Conservation (phyloP, 2,113 vertebrate genomes). For the Gobiocypris rarus region DNA sequence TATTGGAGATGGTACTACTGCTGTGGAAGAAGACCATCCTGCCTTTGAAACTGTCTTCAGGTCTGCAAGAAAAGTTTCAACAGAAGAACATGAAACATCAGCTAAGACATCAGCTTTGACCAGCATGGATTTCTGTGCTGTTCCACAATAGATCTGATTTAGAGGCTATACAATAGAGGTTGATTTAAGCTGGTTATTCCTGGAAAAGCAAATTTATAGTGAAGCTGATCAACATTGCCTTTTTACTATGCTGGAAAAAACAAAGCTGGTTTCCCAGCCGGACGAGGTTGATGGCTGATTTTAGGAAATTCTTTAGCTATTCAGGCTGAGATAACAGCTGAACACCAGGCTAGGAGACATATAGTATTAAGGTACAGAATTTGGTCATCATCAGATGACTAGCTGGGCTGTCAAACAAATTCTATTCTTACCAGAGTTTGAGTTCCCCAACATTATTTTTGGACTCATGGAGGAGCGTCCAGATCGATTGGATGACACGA, state of each 20-base stretch:
- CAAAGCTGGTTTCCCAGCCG: not conserved
- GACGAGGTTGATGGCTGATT: not conserved
- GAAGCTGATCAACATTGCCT: too few species aligned
- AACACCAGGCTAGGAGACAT: not conserved
- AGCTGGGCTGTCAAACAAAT: not conserved
- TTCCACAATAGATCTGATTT: not conserved
- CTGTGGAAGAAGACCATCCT: conserved; percentile 85
- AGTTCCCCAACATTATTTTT: conserved; percentile 82
- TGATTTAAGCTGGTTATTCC: not conserved
- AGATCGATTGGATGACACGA: conserved; percentile 82
- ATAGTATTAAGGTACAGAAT: not conserved
- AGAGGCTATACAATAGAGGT: too few species aligned
- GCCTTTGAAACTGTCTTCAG: conserved; percentile 85
- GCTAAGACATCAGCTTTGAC: not conserved
- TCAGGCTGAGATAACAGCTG: not conserved
- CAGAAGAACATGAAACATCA: not conserved
- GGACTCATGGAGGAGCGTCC: conserved; percentile 89
- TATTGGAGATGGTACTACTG: conserved; percentile 86
- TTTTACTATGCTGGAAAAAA: not conserved
- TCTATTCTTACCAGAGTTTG: conserved; percentile 81
- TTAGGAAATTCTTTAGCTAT: not conserved
- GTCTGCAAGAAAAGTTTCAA: conserved; percentile 72
- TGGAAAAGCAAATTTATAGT: not conserved
- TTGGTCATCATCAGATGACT: not conserved
- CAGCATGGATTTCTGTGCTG: not conserved